Conservation (phyloP, 2,113 vertebrate genomes). For the Picathartes gymnocephalus region DNA sequence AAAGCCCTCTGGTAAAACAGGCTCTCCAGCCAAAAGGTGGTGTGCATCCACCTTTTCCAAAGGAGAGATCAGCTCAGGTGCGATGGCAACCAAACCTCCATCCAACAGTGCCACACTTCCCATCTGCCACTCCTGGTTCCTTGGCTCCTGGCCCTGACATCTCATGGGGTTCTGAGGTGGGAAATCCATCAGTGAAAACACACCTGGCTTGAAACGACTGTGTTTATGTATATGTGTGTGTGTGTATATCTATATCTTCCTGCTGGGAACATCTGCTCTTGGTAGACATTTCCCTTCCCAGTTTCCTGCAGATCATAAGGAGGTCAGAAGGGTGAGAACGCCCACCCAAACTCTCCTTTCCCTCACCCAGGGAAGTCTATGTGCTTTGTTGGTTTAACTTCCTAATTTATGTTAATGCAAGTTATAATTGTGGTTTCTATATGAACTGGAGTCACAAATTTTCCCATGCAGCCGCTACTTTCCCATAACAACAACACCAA, state of each 20-base stretch:
- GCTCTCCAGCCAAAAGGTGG: neutral
- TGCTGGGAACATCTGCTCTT: slow-evolving; percentile 39
- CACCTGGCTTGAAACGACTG: neutral
- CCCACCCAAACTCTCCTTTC: neutral
- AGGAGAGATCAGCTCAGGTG: neutral
- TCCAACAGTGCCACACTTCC: neutral
- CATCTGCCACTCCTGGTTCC: neutral
- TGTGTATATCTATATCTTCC: neutral
- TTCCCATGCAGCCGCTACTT: neutral
- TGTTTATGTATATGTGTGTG: neutral
- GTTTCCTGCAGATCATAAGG: slow-evolving; percentile 18
- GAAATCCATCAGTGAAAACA: neutral
- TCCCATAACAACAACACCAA: neutral
- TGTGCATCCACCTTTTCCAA: neutral
- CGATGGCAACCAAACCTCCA: neutral
- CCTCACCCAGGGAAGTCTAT: neutral
- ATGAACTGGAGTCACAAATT: neutral
- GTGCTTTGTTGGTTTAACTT: neutral
- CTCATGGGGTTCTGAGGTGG: neutral
- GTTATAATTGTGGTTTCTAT: neutral
- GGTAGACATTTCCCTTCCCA: neutral
- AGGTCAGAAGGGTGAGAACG: neutral
- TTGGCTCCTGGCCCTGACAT: neutral
- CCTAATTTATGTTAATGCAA: neutral
- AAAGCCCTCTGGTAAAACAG: neutral